phyloP scores from a whole-genome alignment of 2,113 vertebrate species.

The Stomatorhinus ivindoensis region DNA sequence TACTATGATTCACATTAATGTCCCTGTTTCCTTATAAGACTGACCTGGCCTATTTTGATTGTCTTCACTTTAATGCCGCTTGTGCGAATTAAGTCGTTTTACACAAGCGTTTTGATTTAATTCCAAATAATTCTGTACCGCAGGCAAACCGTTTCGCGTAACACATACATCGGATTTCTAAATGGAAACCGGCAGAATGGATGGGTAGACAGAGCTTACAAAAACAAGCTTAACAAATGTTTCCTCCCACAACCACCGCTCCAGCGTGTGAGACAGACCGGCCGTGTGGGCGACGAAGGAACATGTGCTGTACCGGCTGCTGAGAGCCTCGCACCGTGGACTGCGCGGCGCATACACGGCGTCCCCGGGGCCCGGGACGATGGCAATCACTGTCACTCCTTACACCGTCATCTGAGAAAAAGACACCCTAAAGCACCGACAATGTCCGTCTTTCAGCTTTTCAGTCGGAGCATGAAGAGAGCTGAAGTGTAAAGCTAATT shows the following conservation, averaged over 20 bases:
- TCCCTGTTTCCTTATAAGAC: neutral
- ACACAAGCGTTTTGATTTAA: neutral
- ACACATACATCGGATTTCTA: neutral
- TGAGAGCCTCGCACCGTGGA: neutral
- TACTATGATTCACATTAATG: neutral
- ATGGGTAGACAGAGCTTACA: neutral
- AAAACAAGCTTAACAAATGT: slow-evolving; percentile 7
- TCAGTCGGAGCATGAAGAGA: neutral
- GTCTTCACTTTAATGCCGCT: neutral
- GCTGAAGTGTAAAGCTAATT: neutral
- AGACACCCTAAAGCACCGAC: neutral
- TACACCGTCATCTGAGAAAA: neutral
- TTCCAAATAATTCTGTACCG: neutral
- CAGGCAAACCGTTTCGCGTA: neutral
- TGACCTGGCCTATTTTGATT: neutral
- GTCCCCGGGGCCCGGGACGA: slow-evolving; percentile 21
- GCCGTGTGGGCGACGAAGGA: neutral
- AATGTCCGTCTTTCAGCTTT: neutral
- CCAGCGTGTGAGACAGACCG: neutral
- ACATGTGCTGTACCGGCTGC: neutral
- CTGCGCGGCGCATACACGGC: neutral
- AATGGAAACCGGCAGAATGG: neutral
- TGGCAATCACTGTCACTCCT: slow-evolving; percentile 35
- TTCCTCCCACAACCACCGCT: neutral
- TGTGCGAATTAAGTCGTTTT: neutral